phyloP scores from a whole-genome alignment of 2,797 vertebrate genomes.

The Pseudochirops corinnae region DNA sequence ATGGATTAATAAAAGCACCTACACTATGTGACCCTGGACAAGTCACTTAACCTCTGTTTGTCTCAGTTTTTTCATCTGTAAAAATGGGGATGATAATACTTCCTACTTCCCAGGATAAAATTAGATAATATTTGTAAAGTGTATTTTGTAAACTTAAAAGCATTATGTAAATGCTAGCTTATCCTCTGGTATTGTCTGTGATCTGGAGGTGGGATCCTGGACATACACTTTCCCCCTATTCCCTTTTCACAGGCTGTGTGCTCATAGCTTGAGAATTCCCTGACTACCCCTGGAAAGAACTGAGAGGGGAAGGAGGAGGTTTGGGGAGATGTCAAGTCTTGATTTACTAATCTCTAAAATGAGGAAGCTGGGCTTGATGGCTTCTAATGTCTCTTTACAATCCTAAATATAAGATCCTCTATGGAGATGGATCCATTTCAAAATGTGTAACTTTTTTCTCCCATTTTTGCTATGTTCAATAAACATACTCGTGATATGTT shows the following conservation, averaged over 20 bases:
- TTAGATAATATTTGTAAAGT: not conserved
- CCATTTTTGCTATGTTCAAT: not conserved
- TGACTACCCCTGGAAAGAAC: not conserved
- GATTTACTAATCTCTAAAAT: not conserved
- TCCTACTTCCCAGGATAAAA: not conserved
- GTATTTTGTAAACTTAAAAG: not conserved
- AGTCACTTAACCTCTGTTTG: not conserved
- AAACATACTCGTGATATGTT: not conserved
- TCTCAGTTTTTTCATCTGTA: not conserved
- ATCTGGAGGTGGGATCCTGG: not conserved
- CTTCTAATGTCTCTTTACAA: not conserved
- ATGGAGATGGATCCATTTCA: not conserved
- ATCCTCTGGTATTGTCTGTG: not conserved
- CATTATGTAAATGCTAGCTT: not conserved
- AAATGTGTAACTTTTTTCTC: not conserved
- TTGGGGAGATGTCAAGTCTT: not conserved
- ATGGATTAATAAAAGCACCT: not conserved
- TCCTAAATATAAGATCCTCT: not conserved
- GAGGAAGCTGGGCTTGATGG: not conserved
- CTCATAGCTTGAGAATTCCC: not conserved
- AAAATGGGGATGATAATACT: not conserved
- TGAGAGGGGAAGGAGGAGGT: not conserved
- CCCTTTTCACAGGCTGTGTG: not conserved
- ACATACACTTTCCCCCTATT: not conserved
- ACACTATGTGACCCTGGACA: not conserved